Evolutionary conservation across 2,113 vertebrate genomes (phyloP).

Genomic region (Gallinago jamesoni): DNA sequence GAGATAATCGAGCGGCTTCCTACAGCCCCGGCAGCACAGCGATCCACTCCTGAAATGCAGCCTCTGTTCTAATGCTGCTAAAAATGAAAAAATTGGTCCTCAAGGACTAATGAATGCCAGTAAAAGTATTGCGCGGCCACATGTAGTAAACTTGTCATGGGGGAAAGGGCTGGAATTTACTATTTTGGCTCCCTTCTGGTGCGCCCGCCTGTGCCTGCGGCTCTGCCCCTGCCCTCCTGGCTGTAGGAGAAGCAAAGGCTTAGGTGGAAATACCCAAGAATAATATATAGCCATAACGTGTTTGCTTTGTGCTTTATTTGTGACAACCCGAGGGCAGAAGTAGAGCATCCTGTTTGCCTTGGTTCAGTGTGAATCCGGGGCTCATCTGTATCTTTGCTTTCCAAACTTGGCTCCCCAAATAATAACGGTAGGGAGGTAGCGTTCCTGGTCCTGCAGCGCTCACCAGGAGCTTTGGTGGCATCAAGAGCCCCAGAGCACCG

Average conservation of each 20-base stretch:
- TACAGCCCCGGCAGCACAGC: not conserved
- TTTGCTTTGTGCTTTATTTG: not conserved
- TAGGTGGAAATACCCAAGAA: not conserved
- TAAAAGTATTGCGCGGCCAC: not conserved
- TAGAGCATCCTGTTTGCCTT: not conserved
- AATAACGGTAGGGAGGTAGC: not conserved
- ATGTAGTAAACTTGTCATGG: slow-evolving; percentile 11
- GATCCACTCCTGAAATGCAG: slow-evolving; percentile 24
- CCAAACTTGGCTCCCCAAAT: not conserved
- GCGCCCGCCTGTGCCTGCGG: rapidly evolving
- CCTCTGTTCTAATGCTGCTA: slow-evolving; percentile 38
- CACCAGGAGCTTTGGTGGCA: not conserved
- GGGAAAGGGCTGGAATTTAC: slow-evolving; percentile 6
- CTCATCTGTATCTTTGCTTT: not conserved
- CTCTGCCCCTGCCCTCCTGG: not conserved
- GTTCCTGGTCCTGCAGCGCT: not conserved
- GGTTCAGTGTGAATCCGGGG: not conserved
- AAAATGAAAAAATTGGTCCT: slow-evolving; percentile 55
- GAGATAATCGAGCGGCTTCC: slow-evolving; percentile 23
- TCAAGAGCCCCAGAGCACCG: not conserved
- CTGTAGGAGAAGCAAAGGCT: not conserved
- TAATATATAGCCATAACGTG: not conserved
- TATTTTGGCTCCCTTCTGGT: not conserved
- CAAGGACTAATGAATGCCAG: slow-evolving; percentile 44
- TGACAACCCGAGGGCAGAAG: not conserved